Evolutionary conservation across 1,140 invertebrate genomes (phyloP), one percentile per base, ranked within the genome.

Genomic region (Polypedilum vanderplanki): DNA sequence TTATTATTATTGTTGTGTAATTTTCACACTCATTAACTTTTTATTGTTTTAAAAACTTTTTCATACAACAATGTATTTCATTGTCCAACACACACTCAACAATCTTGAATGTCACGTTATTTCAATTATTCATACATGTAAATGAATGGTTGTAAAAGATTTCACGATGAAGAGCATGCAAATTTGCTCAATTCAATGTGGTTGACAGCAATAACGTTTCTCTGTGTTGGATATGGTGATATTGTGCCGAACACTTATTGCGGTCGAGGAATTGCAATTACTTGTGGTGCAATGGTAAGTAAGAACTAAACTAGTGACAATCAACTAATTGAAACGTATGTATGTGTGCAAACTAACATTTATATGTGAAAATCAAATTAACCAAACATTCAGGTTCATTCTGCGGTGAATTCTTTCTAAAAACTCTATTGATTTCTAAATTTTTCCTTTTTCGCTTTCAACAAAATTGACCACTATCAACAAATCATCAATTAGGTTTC

Each of bases 241-340:
- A 98, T 99, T 85, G 97, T 99, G 82, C 98, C 98, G 81, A 98
- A 99, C 87, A 99, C 98, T 78, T 98, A 99, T 88, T 99, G 97
- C 87, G 97, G 97, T 80, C 88, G 97, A 84, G 95, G 93, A 82
- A 98, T 99, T 82, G 96, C 97, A 80, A 96, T 99, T 80, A 95
- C 93, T 83, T 98, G 96, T 77, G 97, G 97, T 81, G 96, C 99
- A 83, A 98, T 99, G 95, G 98, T 98, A 91, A 95, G 90, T 85
- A 3, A 33, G 24, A 33, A 3, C 24, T 33, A 33, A 33, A 3
- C 24, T 33, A 33, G 5, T 33, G 24, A 5, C 24, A 33, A 33
- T 46, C 41, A 9, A 46, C 15, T 15, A 46, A 12, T 46, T 46
- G 41, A 46, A 46, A 15, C 41, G 2, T 46, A 2, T 9, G 41